phyloP scores from a whole-genome alignment of 2,797 vertebrate genomes.

The Trematocara caparti region DNA sequence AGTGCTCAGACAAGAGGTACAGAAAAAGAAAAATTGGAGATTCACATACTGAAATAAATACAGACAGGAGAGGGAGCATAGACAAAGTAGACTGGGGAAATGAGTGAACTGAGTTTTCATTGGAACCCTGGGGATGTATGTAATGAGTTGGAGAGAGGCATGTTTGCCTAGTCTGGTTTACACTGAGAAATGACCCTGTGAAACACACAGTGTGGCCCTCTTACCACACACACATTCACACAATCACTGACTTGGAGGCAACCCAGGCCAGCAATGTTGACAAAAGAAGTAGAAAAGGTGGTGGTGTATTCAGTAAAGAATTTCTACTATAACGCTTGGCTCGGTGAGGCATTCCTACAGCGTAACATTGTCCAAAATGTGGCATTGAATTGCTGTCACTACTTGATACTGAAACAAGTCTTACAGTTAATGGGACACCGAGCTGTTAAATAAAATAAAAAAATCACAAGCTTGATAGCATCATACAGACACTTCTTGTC shows the following conservation, averaged over 20 bases:
- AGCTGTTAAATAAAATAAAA: background rate
- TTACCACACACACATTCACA: background rate
- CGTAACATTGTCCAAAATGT: background rate
- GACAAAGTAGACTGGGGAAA: background rate
- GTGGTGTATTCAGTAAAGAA: background rate
- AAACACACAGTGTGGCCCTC: constrained; percentile 21
- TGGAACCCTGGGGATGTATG: constrained; percentile 43
- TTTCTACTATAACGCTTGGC: background rate
- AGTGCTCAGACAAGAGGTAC: background rate
- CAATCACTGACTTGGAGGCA: background rate
- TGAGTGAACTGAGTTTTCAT: constrained; percentile 27
- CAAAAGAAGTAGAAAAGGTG: background rate
- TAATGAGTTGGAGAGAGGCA: constrained; percentile 49
- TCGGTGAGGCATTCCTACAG: background rate
- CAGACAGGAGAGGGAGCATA: background rate
- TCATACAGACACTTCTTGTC: background rate
- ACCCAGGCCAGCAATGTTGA: background rate
- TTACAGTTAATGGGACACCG: background rate
- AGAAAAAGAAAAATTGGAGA: background rate
- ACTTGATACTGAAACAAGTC: background rate
- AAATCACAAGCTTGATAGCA: background rate
- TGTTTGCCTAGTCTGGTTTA: constrained; percentile 50
- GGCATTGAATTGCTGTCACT: background rate
- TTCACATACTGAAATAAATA: background rate
- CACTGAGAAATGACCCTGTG: constrained; percentile 54